Evolutionary conservation across 2,797 vertebrate genomes (phyloP), one percentile per base, ranked within the genome.

Genomic region (Hoplostethus mediterraneus): DNA sequence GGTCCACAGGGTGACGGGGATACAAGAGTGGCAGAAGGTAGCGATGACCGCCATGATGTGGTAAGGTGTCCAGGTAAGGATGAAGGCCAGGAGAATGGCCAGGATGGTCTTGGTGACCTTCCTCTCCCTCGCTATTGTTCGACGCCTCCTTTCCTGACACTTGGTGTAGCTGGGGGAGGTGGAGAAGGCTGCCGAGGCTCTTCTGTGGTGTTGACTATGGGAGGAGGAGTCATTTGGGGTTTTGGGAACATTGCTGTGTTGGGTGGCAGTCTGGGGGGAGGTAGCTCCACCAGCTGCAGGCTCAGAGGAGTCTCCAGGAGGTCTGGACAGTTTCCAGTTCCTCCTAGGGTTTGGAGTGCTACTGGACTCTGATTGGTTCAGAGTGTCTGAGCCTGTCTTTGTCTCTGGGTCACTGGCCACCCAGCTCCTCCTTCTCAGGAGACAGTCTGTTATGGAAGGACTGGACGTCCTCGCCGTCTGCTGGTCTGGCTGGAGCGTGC

Each of bases 61-160:
- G 87, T 97, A 96, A 0, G 97, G 97, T 0, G 93, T 96, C 96
- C 97, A 98, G 8, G 97, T 98, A 74, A 97, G 13, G 69, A 98
- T 94, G 92, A 98, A 98, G 60, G 95, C 96, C 67, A 97, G 87
- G 59, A 98, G 88, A 77, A 98, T 96, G 68, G 96, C 95, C 63
- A 98, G 95, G 83, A 98, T 96, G 77, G 96, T 98, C 79, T 93
- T 93, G 1, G 97, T 97, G 80, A 98, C 96, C 80, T 96, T 96
- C 86, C 95, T 94, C 86, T 97, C 96, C 65, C 96, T 92, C 9
- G 95, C 95, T 1, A 95, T 92, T 88, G 94, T 94, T 33, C 95
- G 94, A 14, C 93, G 91, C 68, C 93, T 89, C 86, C 80, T 62
- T 8, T 79, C 82, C 21, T 71, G 75, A 12, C 66, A 79, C 42